Conservation (phyloP, 2,888 invertebrate genomes). For the Alloscopus bannaensis region DNA sequence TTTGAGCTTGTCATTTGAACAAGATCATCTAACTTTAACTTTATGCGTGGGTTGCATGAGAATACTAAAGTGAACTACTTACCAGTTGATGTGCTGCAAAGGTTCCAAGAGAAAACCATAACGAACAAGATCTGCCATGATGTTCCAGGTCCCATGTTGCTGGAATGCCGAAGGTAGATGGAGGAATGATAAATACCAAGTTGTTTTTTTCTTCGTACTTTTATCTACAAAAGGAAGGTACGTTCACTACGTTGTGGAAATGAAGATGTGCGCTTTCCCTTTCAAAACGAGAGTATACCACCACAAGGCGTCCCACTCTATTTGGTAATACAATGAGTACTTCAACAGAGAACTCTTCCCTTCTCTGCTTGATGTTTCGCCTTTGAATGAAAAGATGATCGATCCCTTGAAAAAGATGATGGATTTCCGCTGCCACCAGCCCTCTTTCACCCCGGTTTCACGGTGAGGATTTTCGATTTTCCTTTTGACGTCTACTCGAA, state of each 20-base stretch:
- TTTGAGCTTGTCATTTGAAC: too few relatives aligned
- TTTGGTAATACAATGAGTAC: too few relatives aligned
- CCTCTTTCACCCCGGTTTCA: background rate
- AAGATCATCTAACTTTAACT: too few relatives aligned
- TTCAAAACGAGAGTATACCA: too few relatives aligned
- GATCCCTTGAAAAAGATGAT: slow-evolving; percentile 55
- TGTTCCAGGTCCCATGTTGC: slow-evolving; percentile 27
- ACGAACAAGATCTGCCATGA: slow-evolving; percentile 58
- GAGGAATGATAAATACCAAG: background rate
- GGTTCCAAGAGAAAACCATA: slow-evolving; percentile 63
- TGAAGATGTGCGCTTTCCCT: too few relatives aligned
- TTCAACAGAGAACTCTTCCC: too few relatives aligned
- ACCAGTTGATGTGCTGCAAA: slow-evolving; percentile 64
- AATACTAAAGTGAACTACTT: too few relatives aligned
- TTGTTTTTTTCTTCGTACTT: background rate
- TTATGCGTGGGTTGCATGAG: too few relatives aligned
- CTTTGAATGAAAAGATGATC: slow-evolving; percentile 51
- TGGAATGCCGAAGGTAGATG: background rate
- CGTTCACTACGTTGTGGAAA: too few relatives aligned
- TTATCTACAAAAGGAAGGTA: too few relatives aligned
- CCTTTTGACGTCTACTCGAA: slow-evolving; percentile 18
- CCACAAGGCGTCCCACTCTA: too few relatives aligned
- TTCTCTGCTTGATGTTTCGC: too few relatives aligned
- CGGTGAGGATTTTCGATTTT: slow-evolving; percentile 31
- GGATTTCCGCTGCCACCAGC: slow-evolving; percentile 38